phyloP scores from a whole-genome alignment of 2,888 invertebrate genomes.

The Heliconius hortense region DNA sequence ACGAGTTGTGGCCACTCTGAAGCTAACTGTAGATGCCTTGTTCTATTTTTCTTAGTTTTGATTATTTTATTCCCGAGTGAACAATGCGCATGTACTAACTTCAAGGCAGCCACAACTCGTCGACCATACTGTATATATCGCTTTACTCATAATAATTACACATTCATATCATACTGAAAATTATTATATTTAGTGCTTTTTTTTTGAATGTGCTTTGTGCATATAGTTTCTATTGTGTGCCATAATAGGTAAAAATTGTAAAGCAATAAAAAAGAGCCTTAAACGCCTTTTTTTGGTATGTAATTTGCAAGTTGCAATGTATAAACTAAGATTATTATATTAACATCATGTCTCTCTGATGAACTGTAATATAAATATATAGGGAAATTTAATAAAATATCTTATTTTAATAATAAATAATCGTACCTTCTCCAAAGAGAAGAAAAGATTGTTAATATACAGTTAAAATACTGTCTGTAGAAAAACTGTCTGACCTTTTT shows the following conservation, averaged over 20 bases:
- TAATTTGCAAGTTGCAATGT: no score
- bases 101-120: not conserved
- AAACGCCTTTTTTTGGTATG: no score
- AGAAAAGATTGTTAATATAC: no score
- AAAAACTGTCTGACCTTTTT: no score
- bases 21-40: not conserved
- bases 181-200: not conserved
- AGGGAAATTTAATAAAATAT: no score
- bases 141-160: not conserved
- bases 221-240: conserved; percentile 14
- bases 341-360: no score
- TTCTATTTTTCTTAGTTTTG: not conserved
- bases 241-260: not conserved
- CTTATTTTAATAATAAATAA: no score
- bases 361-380: no score
- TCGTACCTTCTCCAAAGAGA: no score
- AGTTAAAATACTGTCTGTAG: no score
- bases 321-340: no score
- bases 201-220: not conserved
- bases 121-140: no score
- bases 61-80: not conserved
- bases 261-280: not conserved
- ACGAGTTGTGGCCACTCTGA: not conserved
- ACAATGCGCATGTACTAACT: not conserved
- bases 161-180: not conserved